Evolutionary conservation across 1,140 invertebrate genomes (phyloP).

Genomic region (Calephelis virginiensis): DNA sequence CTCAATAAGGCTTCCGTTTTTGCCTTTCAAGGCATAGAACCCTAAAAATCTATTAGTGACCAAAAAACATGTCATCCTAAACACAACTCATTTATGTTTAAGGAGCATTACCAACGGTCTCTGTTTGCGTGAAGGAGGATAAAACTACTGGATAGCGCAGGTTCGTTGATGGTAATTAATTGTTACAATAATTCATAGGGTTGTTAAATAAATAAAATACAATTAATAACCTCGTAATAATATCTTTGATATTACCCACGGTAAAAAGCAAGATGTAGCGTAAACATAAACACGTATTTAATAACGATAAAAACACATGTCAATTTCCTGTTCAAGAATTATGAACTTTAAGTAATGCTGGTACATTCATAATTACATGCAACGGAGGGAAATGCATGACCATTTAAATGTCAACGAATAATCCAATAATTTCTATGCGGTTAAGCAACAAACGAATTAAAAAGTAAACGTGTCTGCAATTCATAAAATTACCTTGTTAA

Average conservation of each 20-base stretch:
- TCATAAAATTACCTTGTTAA: background rate
- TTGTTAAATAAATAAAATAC: slow-evolving; percentile 17
- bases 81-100: no score
- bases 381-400: background rate
- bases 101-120: no score
- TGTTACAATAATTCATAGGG: slow-evolving; percentile 30
- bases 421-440: slow-evolving; percentile 22
- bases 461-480: background rate
- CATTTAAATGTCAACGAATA: slow-evolving; percentile 22
- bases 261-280: slow-evolving; percentile 6
- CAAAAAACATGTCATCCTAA: no score
- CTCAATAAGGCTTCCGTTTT: no score
- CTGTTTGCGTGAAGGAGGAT: no score
- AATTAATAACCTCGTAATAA: slow-evolving; percentile 16
- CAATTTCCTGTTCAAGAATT: slow-evolving; percentile 8
- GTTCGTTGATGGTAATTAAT: slow-evolving; percentile 39
- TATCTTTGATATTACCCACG: background rate
- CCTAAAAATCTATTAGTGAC: no score
- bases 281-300: slow-evolving; percentile 17
- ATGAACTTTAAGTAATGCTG: background rate
- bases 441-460: slow-evolving; percentile 8
- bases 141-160: no score
- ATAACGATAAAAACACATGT: slow-evolving; percentile 9
- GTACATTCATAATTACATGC: slow-evolving; percentile 9
- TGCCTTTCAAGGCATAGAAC: no score